phyloP scores from a whole-genome alignment of 1,140 invertebrate species.

The Caenorhabditis tropicalis region DNA sequence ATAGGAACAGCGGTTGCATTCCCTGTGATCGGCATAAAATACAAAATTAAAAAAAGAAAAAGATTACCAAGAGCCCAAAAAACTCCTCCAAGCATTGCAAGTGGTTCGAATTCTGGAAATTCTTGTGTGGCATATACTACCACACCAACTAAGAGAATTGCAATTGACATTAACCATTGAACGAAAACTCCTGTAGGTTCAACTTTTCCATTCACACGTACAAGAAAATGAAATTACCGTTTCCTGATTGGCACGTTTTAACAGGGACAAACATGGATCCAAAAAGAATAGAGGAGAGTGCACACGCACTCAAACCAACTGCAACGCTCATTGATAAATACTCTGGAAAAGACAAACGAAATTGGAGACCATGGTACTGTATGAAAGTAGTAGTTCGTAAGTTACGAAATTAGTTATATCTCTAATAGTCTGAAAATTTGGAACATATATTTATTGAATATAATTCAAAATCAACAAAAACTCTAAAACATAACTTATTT shows the following conservation, averaged over 20 bases:
- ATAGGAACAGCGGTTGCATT: conserved; percentile 59
- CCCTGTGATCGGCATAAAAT: background rate
- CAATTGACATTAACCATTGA: conserved; percentile 63
- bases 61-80: conserved; percentile 61
- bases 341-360: background rate
- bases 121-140: conserved; percentile 51
- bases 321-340: conserved; percentile 24
- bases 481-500: background rate
- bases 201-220: background rate
- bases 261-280: conserved; percentile 60
- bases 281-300: conserved; percentile 57
- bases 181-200: conserved; percentile 66
- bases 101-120: conserved; percentile 61
- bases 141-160: conserved; percentile 59
- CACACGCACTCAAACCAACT: conserved; percentile 55
- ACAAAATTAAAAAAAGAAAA: background rate
- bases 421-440: background rate
- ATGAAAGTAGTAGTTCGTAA: too few species aligned
- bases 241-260: conserved; percentile 56
- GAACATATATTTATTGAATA: too few species aligned
- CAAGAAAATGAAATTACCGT: conserved; percentile 45
- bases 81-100: conserved; percentile 64
- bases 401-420: background rate
- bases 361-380: background rate
- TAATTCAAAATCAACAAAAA: conserved; percentile 8